Conservation (phyloP, 2,888 invertebrate species). For the Hemaris fuciformis region DNA sequence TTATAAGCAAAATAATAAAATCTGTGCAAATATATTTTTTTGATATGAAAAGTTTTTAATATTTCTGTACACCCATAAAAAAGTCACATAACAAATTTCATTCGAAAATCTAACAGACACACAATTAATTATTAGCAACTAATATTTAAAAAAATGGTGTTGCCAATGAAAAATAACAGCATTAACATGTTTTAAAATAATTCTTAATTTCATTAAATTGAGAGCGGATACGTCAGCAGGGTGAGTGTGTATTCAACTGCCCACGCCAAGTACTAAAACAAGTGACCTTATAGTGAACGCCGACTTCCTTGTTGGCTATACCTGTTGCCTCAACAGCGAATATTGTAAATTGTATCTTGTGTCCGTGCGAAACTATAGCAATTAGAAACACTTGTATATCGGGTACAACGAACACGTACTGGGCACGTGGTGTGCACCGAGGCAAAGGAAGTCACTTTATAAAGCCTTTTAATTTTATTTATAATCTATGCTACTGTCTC, state of each 20-base stretch:
- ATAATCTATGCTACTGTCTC: no score
- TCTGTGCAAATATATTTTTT: no score
- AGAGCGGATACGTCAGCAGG: background rate
- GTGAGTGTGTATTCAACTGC: constrained; percentile 25
- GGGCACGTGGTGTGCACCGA: background rate
- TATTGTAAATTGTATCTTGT: constrained; percentile 3
- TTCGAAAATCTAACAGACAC: no score
- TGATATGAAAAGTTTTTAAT: no score
- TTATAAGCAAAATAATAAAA: no score
- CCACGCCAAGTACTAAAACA: constrained; percentile 31
- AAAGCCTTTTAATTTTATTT: background rate
- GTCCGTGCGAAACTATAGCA: background rate
- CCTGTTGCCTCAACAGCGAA: constrained; percentile 4
- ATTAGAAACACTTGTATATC: constrained; percentile 1
- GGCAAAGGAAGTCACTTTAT: background rate
- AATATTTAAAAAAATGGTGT: no score
- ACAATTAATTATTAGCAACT: no score
- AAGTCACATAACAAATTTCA: no score
- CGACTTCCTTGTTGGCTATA: constrained; percentile 40
- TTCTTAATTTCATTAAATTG: background rate
- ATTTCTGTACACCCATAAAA: no score
- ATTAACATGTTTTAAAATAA: no score
- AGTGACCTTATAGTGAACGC: constrained; percentile 44
- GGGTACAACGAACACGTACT: background rate
- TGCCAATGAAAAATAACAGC: no score